These are phyloP conservation scores for Chionoecetes opilio DNA, from an alignment of 1,140 invertebrate genomes.

Conservation along the genomic window DNA sequence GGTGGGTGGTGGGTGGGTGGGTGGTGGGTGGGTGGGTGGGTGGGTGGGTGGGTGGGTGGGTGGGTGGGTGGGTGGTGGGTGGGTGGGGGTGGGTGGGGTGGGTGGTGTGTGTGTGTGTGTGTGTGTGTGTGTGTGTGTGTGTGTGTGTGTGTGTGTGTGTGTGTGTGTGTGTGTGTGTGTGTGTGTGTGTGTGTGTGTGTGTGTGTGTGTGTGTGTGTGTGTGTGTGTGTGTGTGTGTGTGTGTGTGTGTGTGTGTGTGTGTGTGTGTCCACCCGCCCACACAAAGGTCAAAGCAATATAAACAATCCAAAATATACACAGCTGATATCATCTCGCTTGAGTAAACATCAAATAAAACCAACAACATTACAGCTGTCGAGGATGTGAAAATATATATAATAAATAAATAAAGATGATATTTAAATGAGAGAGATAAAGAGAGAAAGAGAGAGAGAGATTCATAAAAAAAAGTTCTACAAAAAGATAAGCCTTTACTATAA, in stretches of 20 bases:
- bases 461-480: no score
- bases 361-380: neutral
- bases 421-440: conserved; percentile 8
- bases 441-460: neutral
- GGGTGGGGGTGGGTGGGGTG: no score
- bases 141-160: conserved; percentile 64
- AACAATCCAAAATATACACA: neutral
- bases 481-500: no score
- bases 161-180: conserved; percentile 47
- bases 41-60: conserved; percentile 20
- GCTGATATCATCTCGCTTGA: conserved; percentile 15
- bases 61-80: neutral
- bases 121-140: conserved; percentile 65
- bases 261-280: conserved; percentile 35
- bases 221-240: conserved; percentile 67
- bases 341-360: conserved; percentile 21
- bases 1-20: no score
- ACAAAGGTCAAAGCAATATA: conserved; percentile 28
- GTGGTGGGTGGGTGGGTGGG: neutral
- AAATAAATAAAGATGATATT: no score
- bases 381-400: neutral
- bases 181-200: conserved; percentile 35
- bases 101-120: conserved; percentile 48
- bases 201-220: conserved; percentile 44
- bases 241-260: conserved; percentile 66